Evolutionary conservation across 2,113 vertebrate species (phyloP).

Genomic region (human (Homo sapiens)): DNA sequence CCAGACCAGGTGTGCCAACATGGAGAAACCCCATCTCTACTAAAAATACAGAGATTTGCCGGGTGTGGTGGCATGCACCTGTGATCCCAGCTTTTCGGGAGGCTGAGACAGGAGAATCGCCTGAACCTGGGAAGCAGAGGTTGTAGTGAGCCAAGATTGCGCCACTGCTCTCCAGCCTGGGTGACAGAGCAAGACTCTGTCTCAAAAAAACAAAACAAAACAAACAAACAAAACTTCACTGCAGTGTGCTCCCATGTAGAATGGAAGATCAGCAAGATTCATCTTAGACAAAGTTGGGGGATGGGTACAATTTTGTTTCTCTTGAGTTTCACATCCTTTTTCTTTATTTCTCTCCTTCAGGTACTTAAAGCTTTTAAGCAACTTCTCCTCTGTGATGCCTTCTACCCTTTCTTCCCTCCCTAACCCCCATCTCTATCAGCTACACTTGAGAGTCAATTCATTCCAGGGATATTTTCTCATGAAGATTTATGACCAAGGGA

Average conservation of each 20-base stretch:
- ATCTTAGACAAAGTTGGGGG: neutral
- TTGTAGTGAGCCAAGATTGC: no score
- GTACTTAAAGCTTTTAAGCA: neutral
- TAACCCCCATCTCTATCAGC: neutral
- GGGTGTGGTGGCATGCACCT: no score
- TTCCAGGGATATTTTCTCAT: neutral
- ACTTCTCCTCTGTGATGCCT: neutral
- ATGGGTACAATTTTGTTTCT: neutral
- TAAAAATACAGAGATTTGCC: no score
- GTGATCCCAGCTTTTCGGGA: no score
- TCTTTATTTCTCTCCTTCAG: neutral
- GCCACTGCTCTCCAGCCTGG: no score
- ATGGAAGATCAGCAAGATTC: neutral
- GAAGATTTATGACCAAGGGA: neutral
- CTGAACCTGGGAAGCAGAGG: no score
- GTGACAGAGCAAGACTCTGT: no score
- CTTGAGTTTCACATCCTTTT: neutral
- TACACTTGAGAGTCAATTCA: neutral
- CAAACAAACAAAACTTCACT: neutral
- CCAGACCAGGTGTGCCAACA: no score
- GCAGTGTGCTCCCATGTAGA: neutral
- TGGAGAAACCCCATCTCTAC: no score
- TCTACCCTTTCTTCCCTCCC: neutral
- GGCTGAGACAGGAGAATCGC: no score
- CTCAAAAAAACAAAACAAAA: no score